Conservation (phyloP, 2,888 invertebrate species). For the Gryllus longicercus region DNA sequence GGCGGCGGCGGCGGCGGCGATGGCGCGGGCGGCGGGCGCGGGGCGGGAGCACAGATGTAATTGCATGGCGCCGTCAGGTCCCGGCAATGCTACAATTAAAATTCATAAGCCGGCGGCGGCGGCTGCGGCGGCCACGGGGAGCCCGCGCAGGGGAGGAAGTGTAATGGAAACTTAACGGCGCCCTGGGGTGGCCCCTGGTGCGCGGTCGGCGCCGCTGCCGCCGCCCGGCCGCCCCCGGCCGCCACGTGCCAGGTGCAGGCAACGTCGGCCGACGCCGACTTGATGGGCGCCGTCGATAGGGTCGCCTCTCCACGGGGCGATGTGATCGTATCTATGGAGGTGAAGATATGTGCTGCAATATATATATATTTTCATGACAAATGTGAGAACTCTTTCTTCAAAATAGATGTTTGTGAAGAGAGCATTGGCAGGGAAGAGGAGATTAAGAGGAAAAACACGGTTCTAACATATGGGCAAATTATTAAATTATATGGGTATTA, state of each 20-base stretch:
- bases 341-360: too few relatives aligned
- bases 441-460: too few relatives aligned
- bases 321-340: too few relatives aligned
- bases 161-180: slow-evolving; percentile 17
- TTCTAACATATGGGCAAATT: too few relatives aligned
- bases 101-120: slow-evolving; percentile 5
- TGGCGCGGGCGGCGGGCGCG: background rate
- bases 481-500: too few relatives aligned
- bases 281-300: too few relatives aligned
- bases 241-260: background rate
- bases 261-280: too few relatives aligned
- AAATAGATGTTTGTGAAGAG: too few relatives aligned
- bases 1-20: background rate
- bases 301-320: too few relatives aligned
- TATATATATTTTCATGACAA: too few relatives aligned
- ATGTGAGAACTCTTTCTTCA: too few relatives aligned
- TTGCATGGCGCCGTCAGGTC: slow-evolving; percentile 9
- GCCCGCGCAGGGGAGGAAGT: background rate
- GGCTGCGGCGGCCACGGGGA: background rate
- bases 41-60: slow-evolving; percentile 1
- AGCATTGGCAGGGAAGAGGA: too few relatives aligned
- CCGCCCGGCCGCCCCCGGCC: background rate
- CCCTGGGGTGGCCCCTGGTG: slow-evolving; percentile 17
- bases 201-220: background rate
- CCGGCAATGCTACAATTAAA: slow-evolving; percentile 17